Evolutionary conservation across 2,888 invertebrate species (phyloP), one percentile per base, ranked within the genome.

Genomic region (Ceriagrion tenellum): DNA sequence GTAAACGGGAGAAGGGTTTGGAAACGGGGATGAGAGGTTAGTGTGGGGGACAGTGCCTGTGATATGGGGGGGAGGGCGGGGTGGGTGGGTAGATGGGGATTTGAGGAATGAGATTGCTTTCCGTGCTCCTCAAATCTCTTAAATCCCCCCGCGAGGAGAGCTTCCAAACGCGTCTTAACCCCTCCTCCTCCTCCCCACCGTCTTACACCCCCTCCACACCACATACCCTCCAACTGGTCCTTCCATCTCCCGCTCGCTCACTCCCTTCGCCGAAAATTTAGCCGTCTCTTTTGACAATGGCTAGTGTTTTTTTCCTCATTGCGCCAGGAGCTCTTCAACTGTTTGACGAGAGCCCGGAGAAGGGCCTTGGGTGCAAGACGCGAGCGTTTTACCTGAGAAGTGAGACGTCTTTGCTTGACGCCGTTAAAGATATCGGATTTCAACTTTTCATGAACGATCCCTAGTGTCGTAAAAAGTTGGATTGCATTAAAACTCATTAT

Each of bases 61-160:
- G 89, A n/a, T 18, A 69, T 35, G 81, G 81, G 35, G 69, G 63
- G 20, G 4, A 0, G 63, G 47, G 90, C 10, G n/a, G 55, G 20
- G 4, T 0, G 63, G 47, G 90, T 20, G n/a, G 55, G 90, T 35
- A 40, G 90, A 23, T 40, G 74, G 69, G 81, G 93, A 93, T 93
- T 93, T 93, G 93, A 93, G 93, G 93, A 93, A 93, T 93, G 93
- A 93, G 93, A 93, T 93, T 93, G 69, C 93, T 93, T 91, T 91
- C 91, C 91, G 40, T 81, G 91, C 40, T 93, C 74, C 81, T 69
- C 69, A 93, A 93, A 93, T 93, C 93, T 93, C 93, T 93, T 93
- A 69, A 93, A 69, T 93, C 93, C 93, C 91, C 69, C 30, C 63
- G 55, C 63, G 93, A 69, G 81, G 59, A 59, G 69, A 26, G 93